A percentile compares a stretch with the other conserved stretches of the same genome.
Conservation (phyloP, 2,113 vertebrate species). For the Leucopsar rothschildi region DNA sequence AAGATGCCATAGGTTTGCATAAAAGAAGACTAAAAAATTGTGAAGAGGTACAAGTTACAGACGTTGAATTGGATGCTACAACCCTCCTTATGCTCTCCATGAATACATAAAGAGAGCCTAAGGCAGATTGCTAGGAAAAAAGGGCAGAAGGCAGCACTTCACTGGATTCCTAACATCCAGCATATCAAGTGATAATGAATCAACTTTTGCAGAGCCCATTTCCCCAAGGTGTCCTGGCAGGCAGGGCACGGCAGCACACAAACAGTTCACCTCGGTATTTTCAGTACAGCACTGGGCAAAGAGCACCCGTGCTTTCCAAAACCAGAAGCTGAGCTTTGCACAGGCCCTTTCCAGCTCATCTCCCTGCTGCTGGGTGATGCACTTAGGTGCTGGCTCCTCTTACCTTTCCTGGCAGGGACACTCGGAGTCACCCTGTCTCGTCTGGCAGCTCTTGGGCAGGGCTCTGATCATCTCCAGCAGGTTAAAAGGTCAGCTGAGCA, state of each 20-base stretch:
- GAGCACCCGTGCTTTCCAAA: background rate
- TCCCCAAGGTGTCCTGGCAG: background rate
- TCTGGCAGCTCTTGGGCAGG: background rate
- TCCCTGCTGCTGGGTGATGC: background rate
- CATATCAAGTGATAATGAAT: background rate
- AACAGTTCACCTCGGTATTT: background rate
- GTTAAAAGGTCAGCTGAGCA: constrained; percentile 42
- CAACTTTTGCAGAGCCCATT: background rate
- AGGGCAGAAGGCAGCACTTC: background rate
- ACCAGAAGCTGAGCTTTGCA: background rate
- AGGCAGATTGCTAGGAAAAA: background rate
- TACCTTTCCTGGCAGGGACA: background rate
- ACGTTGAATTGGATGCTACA: background rate
- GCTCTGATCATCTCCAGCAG: background rate
- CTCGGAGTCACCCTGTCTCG: fast-evolving
- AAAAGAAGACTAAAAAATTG: background rate
- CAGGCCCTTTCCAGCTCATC: background rate
- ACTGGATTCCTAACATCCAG: background rate
- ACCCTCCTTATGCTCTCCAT: background rate
- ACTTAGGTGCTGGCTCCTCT: background rate
- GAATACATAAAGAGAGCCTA: background rate
- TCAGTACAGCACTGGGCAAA: background rate
- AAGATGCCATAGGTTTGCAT: background rate
- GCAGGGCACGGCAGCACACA: fast-evolving
- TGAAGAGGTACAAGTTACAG: background rate